Evolutionary conservation across 2,113 vertebrate genomes (phyloP).

Genomic region (Reinhardtius hippoglossoides): DNA sequence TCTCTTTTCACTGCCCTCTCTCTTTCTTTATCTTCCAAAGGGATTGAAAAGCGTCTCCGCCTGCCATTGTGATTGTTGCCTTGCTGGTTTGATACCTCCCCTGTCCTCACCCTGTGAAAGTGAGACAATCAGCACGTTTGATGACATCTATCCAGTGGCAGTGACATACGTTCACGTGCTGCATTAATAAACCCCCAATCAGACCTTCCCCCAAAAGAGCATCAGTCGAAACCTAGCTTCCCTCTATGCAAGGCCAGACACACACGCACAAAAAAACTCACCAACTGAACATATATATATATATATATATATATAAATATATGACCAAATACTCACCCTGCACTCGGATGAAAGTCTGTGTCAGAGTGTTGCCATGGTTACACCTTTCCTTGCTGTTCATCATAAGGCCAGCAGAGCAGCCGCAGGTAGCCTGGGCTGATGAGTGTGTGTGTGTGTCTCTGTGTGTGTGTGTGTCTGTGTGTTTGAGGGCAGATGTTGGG

Average conservation of each 20-base stretch:
- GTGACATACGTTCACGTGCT: slow-evolving; percentile 18
- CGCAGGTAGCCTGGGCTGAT: slow-evolving; percentile 34
- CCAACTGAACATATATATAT: not conserved
- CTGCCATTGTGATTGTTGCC: slow-evolving; percentile 36
- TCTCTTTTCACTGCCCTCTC: not conserved
- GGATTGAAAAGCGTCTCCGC: slow-evolving; percentile 22
- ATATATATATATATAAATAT: not conserved
- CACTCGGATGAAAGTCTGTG: slow-evolving; percentile 34
- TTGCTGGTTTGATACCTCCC: slow-evolving; percentile 19
- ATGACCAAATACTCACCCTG: slow-evolving; percentile 16
- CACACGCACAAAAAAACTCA: not conserved
- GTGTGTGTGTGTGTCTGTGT: not conserved
- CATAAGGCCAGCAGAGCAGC: slow-evolving; percentile 52
- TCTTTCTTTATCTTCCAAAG: slow-evolving; percentile 44
- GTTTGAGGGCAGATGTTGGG: slow-evolving; percentile 17
- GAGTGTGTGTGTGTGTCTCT: not conserved
- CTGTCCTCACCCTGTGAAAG: not conserved
- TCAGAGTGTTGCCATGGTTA: slow-evolving; percentile 68
- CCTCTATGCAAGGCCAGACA: not conserved
- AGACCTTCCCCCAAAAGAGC: slow-evolving; percentile 18
- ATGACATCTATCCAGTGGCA: slow-evolving; percentile 31
- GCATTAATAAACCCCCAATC: slow-evolving; percentile 35
- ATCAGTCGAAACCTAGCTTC: slow-evolving; percentile 1
- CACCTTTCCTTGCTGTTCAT: slow-evolving; percentile 32
- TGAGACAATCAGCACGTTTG: slow-evolving; percentile 5